These are phyloP conservation scores for Eumerus sabulonum DNA, from an alignment of 2,888 invertebrate genomes.

Conservation along the genomic window DNA sequence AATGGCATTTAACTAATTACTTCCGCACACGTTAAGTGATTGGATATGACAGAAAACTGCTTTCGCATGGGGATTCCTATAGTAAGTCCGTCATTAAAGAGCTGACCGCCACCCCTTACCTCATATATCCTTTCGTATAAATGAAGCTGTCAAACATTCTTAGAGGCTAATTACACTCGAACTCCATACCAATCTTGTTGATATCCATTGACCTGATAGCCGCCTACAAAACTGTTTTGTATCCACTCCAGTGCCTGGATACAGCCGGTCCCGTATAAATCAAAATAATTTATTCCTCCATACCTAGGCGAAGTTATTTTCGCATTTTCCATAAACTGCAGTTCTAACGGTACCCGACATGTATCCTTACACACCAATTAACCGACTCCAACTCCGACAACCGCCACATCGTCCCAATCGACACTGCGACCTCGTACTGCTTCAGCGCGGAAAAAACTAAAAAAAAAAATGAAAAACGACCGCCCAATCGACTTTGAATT, in stretches of 20 bases:
- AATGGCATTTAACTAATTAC: constrained; percentile 34
- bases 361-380: constrained; percentile 64
- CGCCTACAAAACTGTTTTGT: too few relatives aligned
- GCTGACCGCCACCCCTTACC: too few relatives aligned
- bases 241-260: too few relatives aligned
- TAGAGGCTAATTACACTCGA: too few relatives aligned
- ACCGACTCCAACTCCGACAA: constrained; percentile 20
- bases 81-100: too few relatives aligned
- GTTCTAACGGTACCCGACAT: constrained; percentile 60
- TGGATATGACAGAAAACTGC: constrained; percentile 28
- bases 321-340: constrained; percentile 36
- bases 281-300: constrained; percentile 48
- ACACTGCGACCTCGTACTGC: constrained; percentile 30
- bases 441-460: not conserved
- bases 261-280: constrained; percentile 16
- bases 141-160: too few relatives aligned
- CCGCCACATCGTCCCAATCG: constrained; percentile 4
- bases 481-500: constrained; percentile 5
- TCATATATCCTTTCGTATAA: too few relatives aligned
- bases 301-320: constrained; percentile 23
- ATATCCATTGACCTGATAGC: too few relatives aligned
- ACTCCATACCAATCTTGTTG: too few relatives aligned
- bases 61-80: not conserved
- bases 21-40: constrained; percentile 18
- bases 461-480: too few relatives aligned